Evolutionary conservation across 1,140 invertebrate species (phyloP), one percentile per base, ranked within the genome.

Genomic region (Mylabris phalerata): DNA sequence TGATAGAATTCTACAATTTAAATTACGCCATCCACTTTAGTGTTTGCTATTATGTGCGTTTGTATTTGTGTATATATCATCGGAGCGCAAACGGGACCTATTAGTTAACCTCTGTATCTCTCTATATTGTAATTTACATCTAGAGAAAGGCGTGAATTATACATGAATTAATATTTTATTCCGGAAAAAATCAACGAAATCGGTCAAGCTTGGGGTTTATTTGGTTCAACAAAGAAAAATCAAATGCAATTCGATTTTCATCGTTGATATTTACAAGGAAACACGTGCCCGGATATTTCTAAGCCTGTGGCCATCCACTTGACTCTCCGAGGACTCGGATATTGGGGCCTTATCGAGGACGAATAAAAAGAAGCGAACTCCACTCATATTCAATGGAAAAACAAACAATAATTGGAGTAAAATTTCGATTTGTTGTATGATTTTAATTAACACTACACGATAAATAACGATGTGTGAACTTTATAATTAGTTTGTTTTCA

Each of bases 41-140:
- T 7, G 13, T 13, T 13, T 13, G 13, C 13, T 13, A 13, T 13
- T 13, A 13, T 13, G 19, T 19, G 19, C 19, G 19, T 19, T 19
- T 19, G 19, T 19, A 32, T 5, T 7, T 32, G 32, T 32, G 32
- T 57, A 57, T 57, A 39, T 57, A 44, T 57, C 55, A 49, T 46
- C 55, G 46, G 55, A 57, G 48, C 46, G 45, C 42, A 60, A 55
- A 43, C 59, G 32, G 42, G 9, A 9, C 42, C 58, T 60, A 60
- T 55, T 60, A 60, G 57, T 60, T 60, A 48, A 49, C 41, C 51
- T 43, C 38, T 32, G 27, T 32, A 32, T 32, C 32, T 32, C 32
- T 32, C 32, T 2, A 7, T 32, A 7, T 32, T 19, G 1, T 19
- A 19, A 7, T 32, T 5, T 32, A 32, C 32, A 7, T 11, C n/a